Conservation (phyloP, 2,113 vertebrate species). For the Phodopus roborovskii region DNA sequence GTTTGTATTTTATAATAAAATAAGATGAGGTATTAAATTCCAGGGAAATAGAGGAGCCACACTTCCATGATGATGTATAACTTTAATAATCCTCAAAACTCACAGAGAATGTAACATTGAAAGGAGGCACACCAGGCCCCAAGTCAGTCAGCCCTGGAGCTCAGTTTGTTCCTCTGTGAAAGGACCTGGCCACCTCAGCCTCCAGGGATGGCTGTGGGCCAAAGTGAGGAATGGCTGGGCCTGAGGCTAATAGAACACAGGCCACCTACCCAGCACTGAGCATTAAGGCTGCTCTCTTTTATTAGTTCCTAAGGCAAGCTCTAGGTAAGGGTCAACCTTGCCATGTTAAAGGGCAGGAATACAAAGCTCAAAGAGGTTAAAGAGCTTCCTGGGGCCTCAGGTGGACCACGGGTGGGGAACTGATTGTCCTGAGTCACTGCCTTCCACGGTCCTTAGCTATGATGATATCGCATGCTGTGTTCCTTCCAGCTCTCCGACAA, state of each 20-base stretch:
- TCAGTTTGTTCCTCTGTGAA: neutral
- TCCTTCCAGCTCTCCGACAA: fast-evolving
- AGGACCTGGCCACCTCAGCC: too few relatives aligned
- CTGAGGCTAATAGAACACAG: fast-evolving
- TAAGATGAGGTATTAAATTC: neutral
- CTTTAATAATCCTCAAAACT: neutral
- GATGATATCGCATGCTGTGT: fast-evolving
- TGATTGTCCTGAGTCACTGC: neutral
- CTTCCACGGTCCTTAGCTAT: neutral
- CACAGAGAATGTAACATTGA: neutral
- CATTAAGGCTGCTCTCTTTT: neutral
- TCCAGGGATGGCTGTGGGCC: neutral
- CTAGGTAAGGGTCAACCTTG: neutral
- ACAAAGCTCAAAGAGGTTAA: neutral
- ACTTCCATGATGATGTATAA: fast-evolving
- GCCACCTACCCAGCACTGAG: too few relatives aligned
- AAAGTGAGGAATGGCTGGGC: neutral
- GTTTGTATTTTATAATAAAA: constrained; percentile 11
- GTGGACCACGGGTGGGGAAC: too few relatives aligned
- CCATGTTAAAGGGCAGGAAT: neutral
- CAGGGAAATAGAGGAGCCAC: neutral
- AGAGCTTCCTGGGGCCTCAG: neutral
- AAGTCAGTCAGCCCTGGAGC: neutral
- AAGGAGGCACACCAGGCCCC: neutral
- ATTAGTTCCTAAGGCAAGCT: neutral